Conservation (phyloP, 2,888 invertebrate genomes). For the Venustoraphidia nigricollis region DNA sequence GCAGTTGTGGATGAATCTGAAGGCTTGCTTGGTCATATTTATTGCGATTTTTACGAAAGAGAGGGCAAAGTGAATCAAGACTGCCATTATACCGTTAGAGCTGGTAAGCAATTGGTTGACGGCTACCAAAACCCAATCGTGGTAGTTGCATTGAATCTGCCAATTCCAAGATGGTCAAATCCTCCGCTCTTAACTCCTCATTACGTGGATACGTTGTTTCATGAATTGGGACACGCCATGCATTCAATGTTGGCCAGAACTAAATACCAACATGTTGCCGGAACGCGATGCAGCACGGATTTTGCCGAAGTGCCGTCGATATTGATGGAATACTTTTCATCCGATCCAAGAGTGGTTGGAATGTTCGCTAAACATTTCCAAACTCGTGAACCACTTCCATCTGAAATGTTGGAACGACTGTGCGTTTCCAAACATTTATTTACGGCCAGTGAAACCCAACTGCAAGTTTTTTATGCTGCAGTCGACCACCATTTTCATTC, state of each 20-base stretch:
- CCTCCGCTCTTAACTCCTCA: conserved; percentile 69
- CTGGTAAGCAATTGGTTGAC: conserved; percentile 64
- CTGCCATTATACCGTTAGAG: conserved; percentile 97
- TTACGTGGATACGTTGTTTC: conserved; percentile 91
- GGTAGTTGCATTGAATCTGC: conserved; percentile 81
- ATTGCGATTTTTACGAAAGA: conserved; percentile 92
- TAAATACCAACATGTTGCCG: conserved; percentile 90
- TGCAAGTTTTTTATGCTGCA: conserved; percentile 80
- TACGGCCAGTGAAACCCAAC: conserved; percentile 74
- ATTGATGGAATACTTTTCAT: conserved; percentile 94
- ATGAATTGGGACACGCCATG: conserved; percentile 98
- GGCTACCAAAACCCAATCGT: conserved; percentile 75
- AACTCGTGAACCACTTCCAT: conserved; percentile 71
- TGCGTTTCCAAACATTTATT: conserved; percentile 79
- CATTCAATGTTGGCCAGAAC: conserved; percentile 97
- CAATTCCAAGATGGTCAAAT: conserved; percentile 54
- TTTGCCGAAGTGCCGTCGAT: conserved; percentile 99
- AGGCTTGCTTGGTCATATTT: conserved; percentile 80
- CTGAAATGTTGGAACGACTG: conserved; percentile 60
- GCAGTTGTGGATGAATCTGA: conserved; percentile 73
- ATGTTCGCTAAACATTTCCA: conserved; percentile 83
- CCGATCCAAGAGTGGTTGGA: conserved; percentile 68
- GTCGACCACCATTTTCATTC: conserved; percentile 84
- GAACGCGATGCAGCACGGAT: conserved; percentile 93
- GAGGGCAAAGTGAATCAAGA: conserved; percentile 90